phyloP scores from a whole-genome alignment of 2,888 invertebrate species.

The Pristionchus japonicus region DNA sequence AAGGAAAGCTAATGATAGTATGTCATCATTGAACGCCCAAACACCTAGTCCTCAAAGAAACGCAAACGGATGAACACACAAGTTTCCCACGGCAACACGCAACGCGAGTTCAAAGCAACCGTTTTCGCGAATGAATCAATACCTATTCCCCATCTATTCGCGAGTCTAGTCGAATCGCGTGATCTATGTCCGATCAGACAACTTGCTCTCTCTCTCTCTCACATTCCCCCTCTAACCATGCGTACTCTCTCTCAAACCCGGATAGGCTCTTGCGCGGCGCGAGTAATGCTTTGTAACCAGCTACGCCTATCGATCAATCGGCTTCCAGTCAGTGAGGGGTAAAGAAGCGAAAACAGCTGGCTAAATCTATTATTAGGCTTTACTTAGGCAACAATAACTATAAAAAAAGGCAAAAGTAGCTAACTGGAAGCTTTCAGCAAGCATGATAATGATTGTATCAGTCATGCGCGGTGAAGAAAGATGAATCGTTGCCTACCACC shows the following conservation, averaged over 20 bases:
- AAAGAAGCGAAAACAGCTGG: neutral
- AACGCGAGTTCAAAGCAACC: no score
- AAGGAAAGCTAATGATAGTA: no score
- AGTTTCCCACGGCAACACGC: no score
- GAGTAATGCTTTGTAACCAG: neutral
- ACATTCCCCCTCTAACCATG: neutral
- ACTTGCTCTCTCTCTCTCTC: neutral
- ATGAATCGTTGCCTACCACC: neutral
- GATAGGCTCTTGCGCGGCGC: neutral
- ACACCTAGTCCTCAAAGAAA: no score
- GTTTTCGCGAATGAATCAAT: no score
- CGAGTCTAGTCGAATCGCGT: no score
- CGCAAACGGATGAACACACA: no score
- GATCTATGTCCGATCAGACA: neutral
- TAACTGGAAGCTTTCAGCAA: no score
- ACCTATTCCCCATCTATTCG: no score
- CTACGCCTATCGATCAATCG: slow-evolving; percentile 2
- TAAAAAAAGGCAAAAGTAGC: neutral
- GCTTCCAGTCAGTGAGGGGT: neutral
- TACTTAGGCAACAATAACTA: no score
- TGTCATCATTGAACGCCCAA: no score
- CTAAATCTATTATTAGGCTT: neutral
- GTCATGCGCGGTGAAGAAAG: neutral
- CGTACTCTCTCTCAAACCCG: neutral
- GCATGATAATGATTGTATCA: no score